phyloP scores from a whole-genome alignment of 2,888 invertebrate species.

The Noctua pronuba region DNA sequence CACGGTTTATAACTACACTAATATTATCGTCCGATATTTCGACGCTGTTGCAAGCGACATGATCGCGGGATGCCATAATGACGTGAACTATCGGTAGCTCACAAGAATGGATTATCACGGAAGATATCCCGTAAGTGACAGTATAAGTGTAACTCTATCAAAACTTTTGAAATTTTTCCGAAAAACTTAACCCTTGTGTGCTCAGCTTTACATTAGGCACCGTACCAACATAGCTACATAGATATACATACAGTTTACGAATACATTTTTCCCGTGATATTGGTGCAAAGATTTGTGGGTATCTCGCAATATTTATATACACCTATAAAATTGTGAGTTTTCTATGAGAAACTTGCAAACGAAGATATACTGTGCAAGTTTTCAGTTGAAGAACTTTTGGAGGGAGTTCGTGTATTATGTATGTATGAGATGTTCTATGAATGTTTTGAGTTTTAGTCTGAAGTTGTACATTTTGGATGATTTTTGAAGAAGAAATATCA shows the following conservation, averaged over 20 bases:
- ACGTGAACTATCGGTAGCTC: too few relatives aligned
- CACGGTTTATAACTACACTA: too few relatives aligned
- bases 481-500: too few relatives aligned
- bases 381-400: conserved; percentile 43
- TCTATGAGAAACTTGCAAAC: conserved; percentile 48
- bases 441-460: conserved; percentile 4
- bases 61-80: too few relatives aligned
- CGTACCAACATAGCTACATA: conserved; percentile 40
- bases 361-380: conserved; percentile 65
- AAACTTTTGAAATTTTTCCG: neutral
- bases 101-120: too few relatives aligned
- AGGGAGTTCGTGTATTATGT: conserved; percentile 25
- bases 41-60: too few relatives aligned
- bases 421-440: conserved; percentile 38
- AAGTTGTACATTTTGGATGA: neutral
- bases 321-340: conserved; percentile 43
- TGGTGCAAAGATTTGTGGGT: conserved; percentile 80
- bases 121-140: too few relatives aligned
- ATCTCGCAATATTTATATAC: conserved; percentile 45
- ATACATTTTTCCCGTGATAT: conserved; percentile 84
- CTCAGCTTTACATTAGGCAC: conserved; percentile 27
- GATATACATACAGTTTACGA: conserved; percentile 72
- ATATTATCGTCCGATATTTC: too few relatives aligned
- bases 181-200: neutral
- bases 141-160: neutral